These are phyloP conservation scores for Eucera pruinosa DNA, from an alignment of 2,888 invertebrate genomes.

Conservation along the genomic window DNA sequence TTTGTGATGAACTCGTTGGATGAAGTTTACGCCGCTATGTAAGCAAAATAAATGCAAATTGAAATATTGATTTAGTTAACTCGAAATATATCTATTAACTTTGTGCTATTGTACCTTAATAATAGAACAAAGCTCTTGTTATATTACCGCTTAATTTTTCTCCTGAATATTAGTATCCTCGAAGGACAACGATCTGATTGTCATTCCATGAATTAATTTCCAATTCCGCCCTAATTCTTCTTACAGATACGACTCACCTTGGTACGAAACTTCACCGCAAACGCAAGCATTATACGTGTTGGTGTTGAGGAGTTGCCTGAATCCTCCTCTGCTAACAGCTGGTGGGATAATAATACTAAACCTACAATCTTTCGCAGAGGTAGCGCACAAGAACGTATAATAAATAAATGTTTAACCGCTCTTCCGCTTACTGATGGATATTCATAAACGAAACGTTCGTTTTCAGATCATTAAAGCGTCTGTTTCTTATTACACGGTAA, in stretches of 20 bases:
- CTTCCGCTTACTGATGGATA: not conserved
- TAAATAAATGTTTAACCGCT: too few relatives aligned
- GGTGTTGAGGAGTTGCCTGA: not conserved
- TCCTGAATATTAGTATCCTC: too few relatives aligned
- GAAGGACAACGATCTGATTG: too few relatives aligned
- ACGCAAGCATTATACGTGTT: not conserved
- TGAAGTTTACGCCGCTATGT: not conserved
- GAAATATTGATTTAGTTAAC: too few relatives aligned
- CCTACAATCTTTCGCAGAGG: constrained; percentile 15
- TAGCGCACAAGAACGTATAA: not conserved
- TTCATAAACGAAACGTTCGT: too few relatives aligned
- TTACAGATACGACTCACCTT: constrained; percentile 15
- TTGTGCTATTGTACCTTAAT: too few relatives aligned
- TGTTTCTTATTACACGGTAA: constrained; percentile 15
- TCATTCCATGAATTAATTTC: too few relatives aligned
- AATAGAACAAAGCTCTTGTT: too few relatives aligned
- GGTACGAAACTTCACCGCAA: not conserved
- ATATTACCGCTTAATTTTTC: too few relatives aligned
- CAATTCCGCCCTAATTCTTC: too few relatives aligned
- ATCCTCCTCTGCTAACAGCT: constrained; percentile 1
- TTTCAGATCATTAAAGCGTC: constrained; percentile 18
- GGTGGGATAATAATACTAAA: constrained; percentile 3
- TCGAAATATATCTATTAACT: too few relatives aligned
- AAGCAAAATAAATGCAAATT: not conserved
- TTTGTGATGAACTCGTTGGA: constrained; percentile 2